These are phyloP conservation scores for Tinamus major DNA, from an alignment of 2,797 vertebrate genomes.

Conservation along the genomic window DNA sequence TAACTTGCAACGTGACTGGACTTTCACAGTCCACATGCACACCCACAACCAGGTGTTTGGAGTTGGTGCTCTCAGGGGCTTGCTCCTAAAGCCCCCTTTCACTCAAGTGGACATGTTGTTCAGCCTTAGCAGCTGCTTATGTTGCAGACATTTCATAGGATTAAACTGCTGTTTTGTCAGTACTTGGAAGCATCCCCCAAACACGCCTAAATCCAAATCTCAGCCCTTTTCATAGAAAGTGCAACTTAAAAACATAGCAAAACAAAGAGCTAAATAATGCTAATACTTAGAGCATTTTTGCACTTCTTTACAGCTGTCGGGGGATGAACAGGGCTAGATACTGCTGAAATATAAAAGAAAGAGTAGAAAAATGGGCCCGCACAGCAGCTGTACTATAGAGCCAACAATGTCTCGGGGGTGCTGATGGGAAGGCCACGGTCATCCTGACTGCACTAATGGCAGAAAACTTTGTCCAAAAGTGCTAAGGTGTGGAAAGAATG, in stretches of 20 bases:
- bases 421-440: background rate
- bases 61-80: background rate
- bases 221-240: background rate
- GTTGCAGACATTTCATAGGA: background rate
- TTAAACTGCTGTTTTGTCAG: background rate
- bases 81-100: background rate
- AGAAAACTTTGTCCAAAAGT: background rate
- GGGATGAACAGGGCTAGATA: background rate
- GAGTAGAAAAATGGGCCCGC: background rate
- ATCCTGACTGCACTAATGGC: background rate
- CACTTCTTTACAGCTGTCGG: background rate
- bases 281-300: background rate
- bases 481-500: too few relatives aligned
- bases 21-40: accelerated
- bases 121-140: background rate
- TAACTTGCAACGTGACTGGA: background rate
- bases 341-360: background rate
- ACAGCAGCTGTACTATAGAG: background rate
- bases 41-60: background rate
- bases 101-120: constrained; percentile 29
- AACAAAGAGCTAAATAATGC: background rate
- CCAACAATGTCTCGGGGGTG: too few relatives aligned
- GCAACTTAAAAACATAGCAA: background rate
- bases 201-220: background rate
- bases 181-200: background rate